A percentile compares a stretch with the other conserved stretches of the same genome.
These are phyloP conservation scores for Bradypodion ventrale DNA, from an alignment of 2,797 vertebrate genomes.

Conservation along the genomic window DNA sequence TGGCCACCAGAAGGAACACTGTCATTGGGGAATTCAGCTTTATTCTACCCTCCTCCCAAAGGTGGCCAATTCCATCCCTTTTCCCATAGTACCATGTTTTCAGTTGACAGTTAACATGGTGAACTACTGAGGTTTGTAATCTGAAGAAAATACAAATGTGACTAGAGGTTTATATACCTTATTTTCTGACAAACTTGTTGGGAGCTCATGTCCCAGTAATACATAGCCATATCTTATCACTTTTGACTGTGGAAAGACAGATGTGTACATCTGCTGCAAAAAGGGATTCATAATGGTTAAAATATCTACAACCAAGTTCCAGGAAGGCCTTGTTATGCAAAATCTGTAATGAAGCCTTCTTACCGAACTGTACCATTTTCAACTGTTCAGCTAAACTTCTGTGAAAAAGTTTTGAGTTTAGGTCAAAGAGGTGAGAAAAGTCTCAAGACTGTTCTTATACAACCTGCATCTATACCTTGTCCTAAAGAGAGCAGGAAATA, in stretches of 20 bases:
- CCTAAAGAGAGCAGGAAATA: slow-evolving; percentile 8
- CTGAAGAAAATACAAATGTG: no score
- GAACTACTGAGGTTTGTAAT: no score
- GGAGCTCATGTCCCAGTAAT: not conserved
- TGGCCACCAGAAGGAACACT: not conserved
- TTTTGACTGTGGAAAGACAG: not conserved
- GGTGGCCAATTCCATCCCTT: no score
- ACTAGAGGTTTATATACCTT: no score
- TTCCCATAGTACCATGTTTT: no score
- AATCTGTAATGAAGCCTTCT: not conserved
- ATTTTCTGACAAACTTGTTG: not conserved
- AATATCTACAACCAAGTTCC: not conserved
- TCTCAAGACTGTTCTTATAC: slow-evolving; percentile 1
- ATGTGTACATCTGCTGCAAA: not conserved
- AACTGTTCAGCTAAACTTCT: not conserved
- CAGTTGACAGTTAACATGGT: no score
- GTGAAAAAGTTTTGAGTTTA: slow-evolving; percentile 13
- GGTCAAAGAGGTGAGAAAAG: slow-evolving; percentile 16
- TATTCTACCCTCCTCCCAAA: not conserved
- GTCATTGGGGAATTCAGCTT: not conserved
- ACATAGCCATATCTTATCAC: not conserved
- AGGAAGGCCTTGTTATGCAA: not conserved
- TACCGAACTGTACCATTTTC: not conserved
- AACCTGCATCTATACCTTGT: not conserved
- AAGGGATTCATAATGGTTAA: no score